These are phyloP conservation scores for Phoeniculus purpureus DNA, from an alignment of 2,797 vertebrate genomes.

Conservation along the genomic window DNA sequence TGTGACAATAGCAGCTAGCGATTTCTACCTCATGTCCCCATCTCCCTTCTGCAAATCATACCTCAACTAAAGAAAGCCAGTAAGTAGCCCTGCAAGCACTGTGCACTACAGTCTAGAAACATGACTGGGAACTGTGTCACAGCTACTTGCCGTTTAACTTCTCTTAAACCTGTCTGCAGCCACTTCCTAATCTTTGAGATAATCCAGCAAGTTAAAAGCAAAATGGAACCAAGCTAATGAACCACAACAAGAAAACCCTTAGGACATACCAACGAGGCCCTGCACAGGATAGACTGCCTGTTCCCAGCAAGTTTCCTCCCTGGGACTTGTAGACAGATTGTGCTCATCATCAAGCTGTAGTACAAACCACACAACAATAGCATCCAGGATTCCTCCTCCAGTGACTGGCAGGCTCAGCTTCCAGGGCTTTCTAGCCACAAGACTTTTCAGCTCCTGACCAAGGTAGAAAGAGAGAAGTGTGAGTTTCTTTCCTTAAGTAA, in stretches of 20 bases:
- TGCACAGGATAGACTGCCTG: conserved; percentile 95
- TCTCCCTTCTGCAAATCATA: background rate
- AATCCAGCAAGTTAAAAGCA: background rate
- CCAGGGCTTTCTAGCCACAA: conserved; percentile 82
- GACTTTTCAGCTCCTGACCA: conserved; percentile 89
- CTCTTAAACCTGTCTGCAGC: background rate
- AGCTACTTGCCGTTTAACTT: background rate
- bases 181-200: background rate
- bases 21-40: background rate
- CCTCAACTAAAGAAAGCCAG: background rate
- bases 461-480: background rate
- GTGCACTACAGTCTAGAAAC: no score
- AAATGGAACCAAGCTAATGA: background rate
- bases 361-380: conserved; percentile 94
- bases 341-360: conserved; percentile 92
- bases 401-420: conserved; percentile 80
- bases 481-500: background rate
- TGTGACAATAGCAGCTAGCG: background rate
- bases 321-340: conserved; percentile 89
- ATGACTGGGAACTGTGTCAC: background rate
- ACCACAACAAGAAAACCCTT: background rate
- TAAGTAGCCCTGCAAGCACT: background rate
- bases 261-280: conserved; percentile 79
- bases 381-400: conserved; percentile 87
- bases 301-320: conserved; percentile 96